phyloP scores from a whole-genome alignment of 1,140 invertebrate species.

The Drosophila arawakana region DNA sequence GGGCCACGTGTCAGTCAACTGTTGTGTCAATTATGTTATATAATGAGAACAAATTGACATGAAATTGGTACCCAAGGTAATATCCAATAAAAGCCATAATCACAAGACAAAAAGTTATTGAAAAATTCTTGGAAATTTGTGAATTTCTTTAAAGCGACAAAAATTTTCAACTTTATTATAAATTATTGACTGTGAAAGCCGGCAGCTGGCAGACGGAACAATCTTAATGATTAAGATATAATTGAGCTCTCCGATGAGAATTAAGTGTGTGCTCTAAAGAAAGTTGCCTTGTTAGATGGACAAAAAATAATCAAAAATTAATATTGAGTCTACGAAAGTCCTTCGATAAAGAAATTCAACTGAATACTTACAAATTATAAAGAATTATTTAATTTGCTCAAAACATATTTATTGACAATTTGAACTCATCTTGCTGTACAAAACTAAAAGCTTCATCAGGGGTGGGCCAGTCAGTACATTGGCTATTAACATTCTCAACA shows the following conservation, averaged over 20 bases:
- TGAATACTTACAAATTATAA: neutral
- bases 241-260: no score
- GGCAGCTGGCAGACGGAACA: no score
- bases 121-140: no score
- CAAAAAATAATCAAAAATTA: no score
- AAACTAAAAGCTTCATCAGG: conserved; percentile 4
- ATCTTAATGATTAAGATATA: no score
- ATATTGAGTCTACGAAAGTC: no score
- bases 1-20: neutral
- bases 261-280: no score
- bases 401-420: neutral
- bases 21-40: conserved; percentile 32
- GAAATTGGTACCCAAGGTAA: conserved; percentile 19
- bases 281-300: no score
- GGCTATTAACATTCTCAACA: conserved; percentile 6
- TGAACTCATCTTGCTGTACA: neutral
- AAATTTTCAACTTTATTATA: no score
- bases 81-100: conserved; percentile 3
- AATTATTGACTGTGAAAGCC: no score
- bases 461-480: neutral
- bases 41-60: conserved; percentile 55
- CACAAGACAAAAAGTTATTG: no score
- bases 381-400: neutral
- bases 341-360: neutral
- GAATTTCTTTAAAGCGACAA: no score